Base-by-base conservation (phyloP, 2,888 invertebrate genomes). In the Dimorphilus gyrociliatus region DNA sequence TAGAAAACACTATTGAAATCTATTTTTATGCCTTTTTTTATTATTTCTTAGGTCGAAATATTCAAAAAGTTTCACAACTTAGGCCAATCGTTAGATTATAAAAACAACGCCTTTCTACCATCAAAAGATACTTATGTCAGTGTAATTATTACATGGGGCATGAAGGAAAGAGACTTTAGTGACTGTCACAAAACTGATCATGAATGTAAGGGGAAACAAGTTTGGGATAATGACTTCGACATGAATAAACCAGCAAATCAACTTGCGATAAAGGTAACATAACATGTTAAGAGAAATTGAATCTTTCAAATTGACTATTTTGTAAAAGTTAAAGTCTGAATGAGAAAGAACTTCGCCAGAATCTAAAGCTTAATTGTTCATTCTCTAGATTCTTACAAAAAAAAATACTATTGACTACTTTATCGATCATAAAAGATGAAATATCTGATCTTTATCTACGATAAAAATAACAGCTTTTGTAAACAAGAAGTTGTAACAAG, bases 141-240 rank as follows among this genome's bases (percentile, higher is more conserved):
- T 5, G 37, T 51, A 3, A 41, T 41, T 31, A 29, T 54, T 12
- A 39, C 46, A 4, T 54, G 52, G 50, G 53, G 54, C 5, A 14
- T 42, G 23, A 15, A 32, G 19, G 25, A 27, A 1, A 29, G 26
- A n/a, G 32, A 42, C 21, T 16, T 23, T 17, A 15, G 15, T 12
- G 13, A 6, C 3, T 42, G 42, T 25, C 39, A 40, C 28, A 32
- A 30, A 15, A 35, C 36, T 4, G 37, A 40, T 29, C 32, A 28
- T 15, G 16, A 14, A 6, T 43, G 39, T 34, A 19, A n/a, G n/a
- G 42, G 41, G 16, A 29, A 6, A 4, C 23, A 23, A 15, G 15
- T 25, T 12, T 43, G 30, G 29, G 39, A 42, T 23, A 36, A 42
- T 13, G 19, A 15, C 23, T 42, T 43, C 23, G 42, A 43, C 24